Base-by-base conservation (phyloP, 2,113 vertebrate genomes). In the Takifugu flavidus region DNA sequence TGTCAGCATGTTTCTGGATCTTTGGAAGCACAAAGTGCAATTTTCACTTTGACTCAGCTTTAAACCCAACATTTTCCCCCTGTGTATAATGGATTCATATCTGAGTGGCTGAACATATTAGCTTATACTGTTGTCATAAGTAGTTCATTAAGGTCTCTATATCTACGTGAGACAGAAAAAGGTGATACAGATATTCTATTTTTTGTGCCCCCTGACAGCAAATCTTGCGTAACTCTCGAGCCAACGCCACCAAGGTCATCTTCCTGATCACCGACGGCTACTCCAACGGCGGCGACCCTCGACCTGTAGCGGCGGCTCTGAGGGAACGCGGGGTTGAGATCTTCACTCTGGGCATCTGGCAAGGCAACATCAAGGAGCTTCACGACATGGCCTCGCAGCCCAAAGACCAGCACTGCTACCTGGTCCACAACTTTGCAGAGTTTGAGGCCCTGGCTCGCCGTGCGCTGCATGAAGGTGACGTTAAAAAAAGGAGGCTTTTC, bases 241-340 rank as follows among this genome's bases (percentile, higher is more conserved):
- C 88, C 42, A 98, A 98, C 45, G 87, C 95, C 49, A 94, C 93
- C 5, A 96, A 95, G 80, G 96, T 91, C 13, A 96, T 99, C 76
- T 98, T 99, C 86, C 94, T 99, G 60, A 96, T 99, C 80, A 99
- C 96, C 4, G 97, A 99, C 11, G 97, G 97, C 7, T 98, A 98
- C 91, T 99, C 96, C 31, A 98, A 98, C 0, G 97, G 97, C 0
- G 97, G 97, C 14, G 97, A 99, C 79, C 97, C 97, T 1, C 92
- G 96, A 52, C 96, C 95, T 0, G 79, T 96, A 65, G 97, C 97
- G 5, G 92, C 95, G 0, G 91, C 91, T 0, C 91, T 99, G 51
- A 88, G 95, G 52, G 92, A 95, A 25, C 91, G 90, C 15, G 95
- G 94, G 11, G 96, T 98, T 29, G 96, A 99, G 88, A 96, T 99